Percentiles rank a stretch among this genome's conserved stretches.
Evolutionary conservation across 2,113 vertebrate species (phyloP).

Genomic region (Coptodon rendalli): DNA sequence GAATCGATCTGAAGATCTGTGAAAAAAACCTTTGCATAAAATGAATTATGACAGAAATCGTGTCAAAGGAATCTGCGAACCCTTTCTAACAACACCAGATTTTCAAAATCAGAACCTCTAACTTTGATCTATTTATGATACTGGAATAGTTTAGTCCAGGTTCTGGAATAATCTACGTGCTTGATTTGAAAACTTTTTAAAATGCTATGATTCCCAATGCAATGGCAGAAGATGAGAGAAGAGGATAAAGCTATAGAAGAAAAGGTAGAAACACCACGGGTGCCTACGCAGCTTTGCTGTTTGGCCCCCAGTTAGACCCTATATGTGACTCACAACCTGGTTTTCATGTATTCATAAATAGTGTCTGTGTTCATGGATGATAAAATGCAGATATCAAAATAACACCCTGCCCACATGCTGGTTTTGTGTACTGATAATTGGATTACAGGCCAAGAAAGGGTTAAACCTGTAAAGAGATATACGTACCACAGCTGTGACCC

Average conservation of each 20-base stretch:
- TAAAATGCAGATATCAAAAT: background rate
- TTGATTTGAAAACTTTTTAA: background rate
- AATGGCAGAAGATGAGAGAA: background rate
- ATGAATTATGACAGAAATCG: background rate
- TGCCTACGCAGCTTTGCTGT: background rate
- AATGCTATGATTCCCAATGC: background rate
- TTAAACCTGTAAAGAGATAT: slow-evolving; percentile 64
- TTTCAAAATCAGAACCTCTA: background rate
- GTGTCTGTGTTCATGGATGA: background rate
- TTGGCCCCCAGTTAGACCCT: background rate
- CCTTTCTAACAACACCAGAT: background rate
- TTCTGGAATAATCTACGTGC: background rate
- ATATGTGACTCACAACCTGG: background rate
- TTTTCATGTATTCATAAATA: background rate
- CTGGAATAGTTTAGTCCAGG: background rate
- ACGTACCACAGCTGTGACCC: slow-evolving; percentile 48
- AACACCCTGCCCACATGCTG: background rate
- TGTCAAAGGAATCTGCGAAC: background rate
- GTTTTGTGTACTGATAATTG: slow-evolving; percentile 6
- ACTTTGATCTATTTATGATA: background rate
- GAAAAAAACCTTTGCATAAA: background rate
- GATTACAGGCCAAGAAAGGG: slow-evolving; percentile 21
- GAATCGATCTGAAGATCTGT: background rate
- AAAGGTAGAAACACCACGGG: background rate
- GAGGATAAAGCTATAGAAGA: background rate